Evolutionary conservation across 2,797 vertebrate genomes (phyloP), one percentile per base, ranked within the genome.

Genomic region (Perodicticus potto): DNA sequence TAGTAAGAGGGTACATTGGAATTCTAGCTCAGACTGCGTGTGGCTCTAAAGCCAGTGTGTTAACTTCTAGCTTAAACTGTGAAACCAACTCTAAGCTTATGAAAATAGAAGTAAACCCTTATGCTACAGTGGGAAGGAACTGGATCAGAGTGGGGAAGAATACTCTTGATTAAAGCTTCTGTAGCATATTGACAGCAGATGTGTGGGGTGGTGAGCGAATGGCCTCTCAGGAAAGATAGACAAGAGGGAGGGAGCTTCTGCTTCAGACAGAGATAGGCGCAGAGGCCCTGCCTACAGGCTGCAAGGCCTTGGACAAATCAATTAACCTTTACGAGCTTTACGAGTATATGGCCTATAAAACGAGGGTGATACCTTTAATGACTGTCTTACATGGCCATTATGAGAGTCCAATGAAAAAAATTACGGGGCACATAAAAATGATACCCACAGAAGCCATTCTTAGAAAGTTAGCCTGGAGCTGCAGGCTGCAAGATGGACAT

Each of bases 271-370:
- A 78, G 40, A 25, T n/a, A 73, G 80, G 34, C 20, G 32, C 29
- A 45, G 67, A 65, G 57, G 11, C 32, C 53, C 76, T 8, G 2
- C 32, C 70, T 74, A 32, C 1, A 45, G 88, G 59, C 70, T 45
- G 13, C 17, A 77, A 22, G 43, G 63, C 37, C 29, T 74, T 92
- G 72, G 53, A 85, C 65, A 61, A 61, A 91, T 57, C 82, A 89
- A 23, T 96, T 45, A 92, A 72, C 82, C 72, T 85, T 92, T 72
- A 45, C 45, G 89, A 89, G 91, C 37, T 67, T 85, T 85, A 88
- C 19, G 69, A 81, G 65, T 55, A 59, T 12, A 32, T 67, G 77
- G 16, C 70, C 87, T 72, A 49, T 82, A 89, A 92, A 92, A 87
- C 20, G 32, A 92, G 55, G 40, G n/a, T 5, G 37, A 69, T 85